Evolutionary conservation across 1,140 invertebrate genomes (phyloP).

Genomic region (Pseudomyrmex sp.): DNA sequence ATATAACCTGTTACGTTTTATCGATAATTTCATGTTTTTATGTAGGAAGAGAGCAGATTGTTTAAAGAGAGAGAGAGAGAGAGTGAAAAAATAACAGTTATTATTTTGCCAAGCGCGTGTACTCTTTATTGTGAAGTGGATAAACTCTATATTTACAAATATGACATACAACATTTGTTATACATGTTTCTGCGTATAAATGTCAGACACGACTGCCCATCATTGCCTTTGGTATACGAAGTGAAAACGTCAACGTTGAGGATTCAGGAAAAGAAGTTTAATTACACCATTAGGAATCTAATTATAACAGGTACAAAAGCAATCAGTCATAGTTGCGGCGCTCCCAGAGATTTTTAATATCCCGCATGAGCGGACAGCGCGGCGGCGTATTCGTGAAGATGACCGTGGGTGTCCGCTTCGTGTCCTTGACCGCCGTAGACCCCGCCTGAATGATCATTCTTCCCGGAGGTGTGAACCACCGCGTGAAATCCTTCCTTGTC

Average conservation of each 20-base stretch:
- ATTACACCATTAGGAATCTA: slow-evolving; percentile 17
- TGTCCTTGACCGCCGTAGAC: slow-evolving; percentile 70
- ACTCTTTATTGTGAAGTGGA: slow-evolving; percentile 39
- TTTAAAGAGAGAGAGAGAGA: too few species aligned
- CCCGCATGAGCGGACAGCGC: slow-evolving; percentile 13
- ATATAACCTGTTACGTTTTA: neutral
- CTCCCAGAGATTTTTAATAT: slow-evolving; percentile 23
- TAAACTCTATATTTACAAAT: slow-evolving; percentile 56
- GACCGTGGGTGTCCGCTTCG: slow-evolving; percentile 43
- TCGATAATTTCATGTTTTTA: slow-evolving; percentile 5
- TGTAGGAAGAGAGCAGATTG: neutral
- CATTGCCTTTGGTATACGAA: slow-evolving; percentile 54
- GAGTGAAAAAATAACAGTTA: neutral
- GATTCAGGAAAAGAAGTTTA: slow-evolving; percentile 10
- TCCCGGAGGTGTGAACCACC: slow-evolving; percentile 89
- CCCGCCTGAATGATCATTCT: slow-evolving; percentile 81
- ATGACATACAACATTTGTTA: neutral
- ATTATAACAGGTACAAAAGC: slow-evolving; percentile 48
- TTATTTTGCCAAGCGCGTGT: slow-evolving; percentile 9
- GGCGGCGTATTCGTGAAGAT: slow-evolving; percentile 44
- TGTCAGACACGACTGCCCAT: slow-evolving; percentile 17
- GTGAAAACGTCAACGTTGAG: slow-evolving; percentile 19
- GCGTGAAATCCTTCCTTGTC: slow-evolving; percentile 85
- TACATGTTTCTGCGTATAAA: slow-evolving; percentile 6
- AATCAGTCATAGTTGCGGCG: slow-evolving; percentile 1